Conservation (phyloP, 2,888 invertebrate species). For the Drosophila barbarae region DNA sequence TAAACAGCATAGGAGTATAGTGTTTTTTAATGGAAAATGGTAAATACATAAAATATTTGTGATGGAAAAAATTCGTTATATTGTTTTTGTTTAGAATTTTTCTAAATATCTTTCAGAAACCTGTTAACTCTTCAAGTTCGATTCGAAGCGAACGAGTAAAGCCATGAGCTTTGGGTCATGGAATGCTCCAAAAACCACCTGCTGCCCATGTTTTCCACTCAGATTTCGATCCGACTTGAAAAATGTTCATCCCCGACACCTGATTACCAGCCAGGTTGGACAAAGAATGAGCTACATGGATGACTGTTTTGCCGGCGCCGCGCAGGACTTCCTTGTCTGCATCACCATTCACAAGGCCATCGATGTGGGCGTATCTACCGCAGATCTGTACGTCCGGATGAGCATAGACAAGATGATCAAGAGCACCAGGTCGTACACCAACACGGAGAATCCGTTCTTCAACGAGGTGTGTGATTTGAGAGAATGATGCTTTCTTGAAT, state of each 20-base stretch:
- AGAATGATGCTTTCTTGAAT: too few relatives aligned
- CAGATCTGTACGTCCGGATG: conserved; percentile 83
- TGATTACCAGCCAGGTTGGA: background rate
- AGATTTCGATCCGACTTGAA: background rate
- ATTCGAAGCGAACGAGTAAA: background rate
- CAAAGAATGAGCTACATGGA: conserved; percentile 60
- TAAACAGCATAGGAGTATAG: too few relatives aligned
- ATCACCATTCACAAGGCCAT: conserved; percentile 85
- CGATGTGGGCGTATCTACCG: conserved; percentile 81
- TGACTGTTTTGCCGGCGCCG: conserved; percentile 76
- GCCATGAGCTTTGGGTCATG: conserved; percentile 29
- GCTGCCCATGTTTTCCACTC: conserved; percentile 25
- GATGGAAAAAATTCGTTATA: too few relatives aligned
- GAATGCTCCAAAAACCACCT: conserved; percentile 1
- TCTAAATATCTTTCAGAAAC: background rate
- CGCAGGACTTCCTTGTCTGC: conserved; percentile 82
- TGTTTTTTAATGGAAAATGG: too few relatives aligned
- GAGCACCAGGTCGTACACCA: conserved; percentile 82
- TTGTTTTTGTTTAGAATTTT: background rate
- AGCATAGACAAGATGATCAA: conserved; percentile 83
- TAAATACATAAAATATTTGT: too few relatives aligned
- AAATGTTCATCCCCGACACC: background rate
- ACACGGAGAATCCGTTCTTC: conserved; percentile 84
- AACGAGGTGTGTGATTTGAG: conserved; percentile 82
- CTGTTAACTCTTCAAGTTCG: background rate